These are phyloP conservation scores for Gephyroberyx darwinii DNA, from an alignment of 2,797 vertebrate genomes.

Conservation along the genomic window DNA sequence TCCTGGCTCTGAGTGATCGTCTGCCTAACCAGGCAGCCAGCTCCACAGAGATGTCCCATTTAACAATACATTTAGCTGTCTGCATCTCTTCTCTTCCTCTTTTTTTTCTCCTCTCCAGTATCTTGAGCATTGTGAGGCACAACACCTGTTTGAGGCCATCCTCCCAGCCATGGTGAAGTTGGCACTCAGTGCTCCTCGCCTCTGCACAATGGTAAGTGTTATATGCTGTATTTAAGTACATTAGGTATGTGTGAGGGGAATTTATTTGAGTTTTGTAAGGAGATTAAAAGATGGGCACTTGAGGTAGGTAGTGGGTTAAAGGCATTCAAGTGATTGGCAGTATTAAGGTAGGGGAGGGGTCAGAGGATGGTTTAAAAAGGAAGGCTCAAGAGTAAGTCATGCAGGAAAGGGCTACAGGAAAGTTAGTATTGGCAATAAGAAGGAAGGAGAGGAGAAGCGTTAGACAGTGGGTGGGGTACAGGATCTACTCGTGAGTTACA, in stretches of 20 bases:
- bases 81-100: conserved; percentile 27
- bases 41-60: conserved; percentile 42
- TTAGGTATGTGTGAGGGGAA: not conserved
- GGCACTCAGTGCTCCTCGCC: conserved; percentile 85
- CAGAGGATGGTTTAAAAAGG: not conserved
- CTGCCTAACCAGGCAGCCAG: conserved; percentile 43
- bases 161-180: conserved; percentile 90
- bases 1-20: conserved; percentile 44
- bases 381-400: not conserved
- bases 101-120: conserved; percentile 73
- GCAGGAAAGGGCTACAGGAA: too few relatives aligned
- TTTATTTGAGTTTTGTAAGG: not conserved
- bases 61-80: conserved; percentile 34
- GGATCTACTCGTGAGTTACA: conserved; percentile 46
- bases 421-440: conserved; percentile 15
- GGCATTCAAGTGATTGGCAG: not conserved
- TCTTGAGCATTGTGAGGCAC: conserved; percentile 86
- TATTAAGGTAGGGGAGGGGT: not conserved
- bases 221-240: too few relatives aligned
- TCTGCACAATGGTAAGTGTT: conserved; percentile 90
- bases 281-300: too few relatives aligned
- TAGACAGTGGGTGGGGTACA: conserved; percentile 26
- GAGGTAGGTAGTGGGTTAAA: not conserved
- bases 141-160: conserved; percentile 85
- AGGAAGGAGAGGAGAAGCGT: conserved; percentile 6